Conservation (phyloP, 2,797 vertebrate species). For the Zalophus californianus region DNA sequence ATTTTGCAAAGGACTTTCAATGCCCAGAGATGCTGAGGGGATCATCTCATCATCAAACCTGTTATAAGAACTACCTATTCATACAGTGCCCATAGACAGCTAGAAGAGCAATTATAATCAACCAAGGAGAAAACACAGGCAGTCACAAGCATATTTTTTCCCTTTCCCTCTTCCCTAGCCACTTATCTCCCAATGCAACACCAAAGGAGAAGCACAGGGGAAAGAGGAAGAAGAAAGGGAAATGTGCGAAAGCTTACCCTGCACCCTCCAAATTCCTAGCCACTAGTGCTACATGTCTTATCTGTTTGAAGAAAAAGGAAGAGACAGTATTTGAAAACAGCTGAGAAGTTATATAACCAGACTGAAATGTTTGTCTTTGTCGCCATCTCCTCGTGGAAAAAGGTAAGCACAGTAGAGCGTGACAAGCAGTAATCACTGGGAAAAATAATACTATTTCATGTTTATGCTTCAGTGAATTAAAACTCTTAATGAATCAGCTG, state of each 20-base stretch:
- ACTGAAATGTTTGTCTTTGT: not conserved
- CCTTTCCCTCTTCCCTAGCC: not conserved
- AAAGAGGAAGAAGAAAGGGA: not conserved
- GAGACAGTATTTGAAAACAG: not conserved
- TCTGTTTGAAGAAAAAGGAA: not conserved
- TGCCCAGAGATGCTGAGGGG: not conserved
- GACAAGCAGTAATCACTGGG: not conserved
- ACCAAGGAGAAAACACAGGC: not conserved
- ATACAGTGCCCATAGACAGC: not conserved
- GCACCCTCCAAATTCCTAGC: not conserved
- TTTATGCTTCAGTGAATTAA: not conserved
- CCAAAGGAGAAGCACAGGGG: not conserved
- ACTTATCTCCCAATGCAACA: not conserved
- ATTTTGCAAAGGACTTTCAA: constrained; percentile 20
- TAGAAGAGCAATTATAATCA: not conserved
- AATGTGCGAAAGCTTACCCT: not conserved
- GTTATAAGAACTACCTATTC: not conserved
- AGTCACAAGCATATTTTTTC: not conserved
- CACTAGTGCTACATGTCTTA: not conserved
- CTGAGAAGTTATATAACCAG: constrained; percentile 4
- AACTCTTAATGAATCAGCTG: not conserved
- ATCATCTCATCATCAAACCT: not conserved
- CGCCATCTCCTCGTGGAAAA: not conserved
- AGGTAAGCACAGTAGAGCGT: not conserved
- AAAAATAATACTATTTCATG: not conserved